Evolutionary conservation across 2,113 vertebrate species (phyloP), one percentile per base, ranked within the genome.

Genomic region (Meleagris gallopavo): DNA sequence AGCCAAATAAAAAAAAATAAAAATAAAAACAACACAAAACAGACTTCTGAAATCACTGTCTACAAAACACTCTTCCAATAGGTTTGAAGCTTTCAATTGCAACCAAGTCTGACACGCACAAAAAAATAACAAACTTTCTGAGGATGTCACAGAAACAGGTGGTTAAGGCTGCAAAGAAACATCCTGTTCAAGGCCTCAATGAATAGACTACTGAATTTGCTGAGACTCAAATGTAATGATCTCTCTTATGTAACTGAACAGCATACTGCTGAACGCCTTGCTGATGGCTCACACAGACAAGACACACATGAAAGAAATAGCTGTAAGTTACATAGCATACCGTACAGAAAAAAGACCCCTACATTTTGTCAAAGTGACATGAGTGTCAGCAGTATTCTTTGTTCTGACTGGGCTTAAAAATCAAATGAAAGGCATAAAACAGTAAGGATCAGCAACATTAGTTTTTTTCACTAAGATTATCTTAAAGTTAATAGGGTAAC

Each of bases 161-260:
- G 61, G 73, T 83, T 88, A 83, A 77, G 46, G 62, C 52, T 32
- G 24, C 54, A 76, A 80, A 88, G 86, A 95, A 90, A 64, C 0
- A 83, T 81, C 57, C 55, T 72, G 88, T 72, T 81, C 58, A 57
- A 83, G 70, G 46, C 43, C 34, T 55, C 13, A 14, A 57, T 75
- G 43, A 78, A 83, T 77, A 71, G 34, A 45, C 55, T 76, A 85
- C 58, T 71, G 73, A 77, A 77, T 71, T 73, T 16, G 1, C 55
- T 55, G 70, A 83, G 70, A 67, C 57, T 18, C 65, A 95, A 86
- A 83, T 78, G 4, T 86, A 78, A 74, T 32, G 13, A 82, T 77
- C 90, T 81, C 38, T 83, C 76, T 95, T 93, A 94, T 8, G 40
- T 92, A 95, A 93, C 65, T n/a, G 43, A 91, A 36, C 1, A 91